phyloP scores from a whole-genome alignment of 2,888 invertebrate genomes.

The Yponomeuta evonymella region DNA sequence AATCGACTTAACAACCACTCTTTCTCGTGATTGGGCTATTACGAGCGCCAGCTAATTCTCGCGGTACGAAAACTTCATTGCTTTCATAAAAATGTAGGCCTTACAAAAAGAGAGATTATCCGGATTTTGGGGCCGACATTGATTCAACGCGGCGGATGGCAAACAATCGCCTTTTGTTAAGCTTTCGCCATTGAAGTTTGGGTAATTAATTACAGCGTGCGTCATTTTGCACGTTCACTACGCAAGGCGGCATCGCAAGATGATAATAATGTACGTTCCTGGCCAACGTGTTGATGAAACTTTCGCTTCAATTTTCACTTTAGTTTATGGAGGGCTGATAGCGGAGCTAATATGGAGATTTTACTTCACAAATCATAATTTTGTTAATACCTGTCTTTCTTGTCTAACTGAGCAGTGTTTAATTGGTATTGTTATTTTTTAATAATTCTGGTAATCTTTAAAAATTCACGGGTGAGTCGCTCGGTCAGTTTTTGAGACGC shows the following conservation, averaged over 20 bases:
- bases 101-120: constrained; percentile 67
- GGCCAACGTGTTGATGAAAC: not conserved
- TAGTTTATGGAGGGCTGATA: too few species aligned
- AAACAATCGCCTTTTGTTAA: constrained; percentile 70
- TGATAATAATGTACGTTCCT: not conserved
- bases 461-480: too few species aligned
- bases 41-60: not conserved
- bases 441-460: too few species aligned
- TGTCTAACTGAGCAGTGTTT: too few species aligned
- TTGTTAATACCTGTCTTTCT: too few species aligned
- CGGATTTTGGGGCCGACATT: constrained; percentile 62
- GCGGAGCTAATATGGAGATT: too few species aligned
- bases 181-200: constrained; percentile 57
- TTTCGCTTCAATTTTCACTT: not conserved
- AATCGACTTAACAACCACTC: not conserved
- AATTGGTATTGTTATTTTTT: too few species aligned
- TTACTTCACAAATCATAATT: too few species aligned
- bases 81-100: constrained; percentile 51
- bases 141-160: constrained; percentile 54
- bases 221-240: constrained; percentile 63
- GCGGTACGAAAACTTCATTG: constrained; percentile 54
- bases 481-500: too few species aligned
- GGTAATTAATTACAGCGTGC: constrained; percentile 66
- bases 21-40: not conserved
- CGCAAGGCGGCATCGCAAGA: constrained; percentile 27